phyloP scores from a whole-genome alignment of 2,888 invertebrate genomes.

The Mesodorylaimus sp. region DNA sequence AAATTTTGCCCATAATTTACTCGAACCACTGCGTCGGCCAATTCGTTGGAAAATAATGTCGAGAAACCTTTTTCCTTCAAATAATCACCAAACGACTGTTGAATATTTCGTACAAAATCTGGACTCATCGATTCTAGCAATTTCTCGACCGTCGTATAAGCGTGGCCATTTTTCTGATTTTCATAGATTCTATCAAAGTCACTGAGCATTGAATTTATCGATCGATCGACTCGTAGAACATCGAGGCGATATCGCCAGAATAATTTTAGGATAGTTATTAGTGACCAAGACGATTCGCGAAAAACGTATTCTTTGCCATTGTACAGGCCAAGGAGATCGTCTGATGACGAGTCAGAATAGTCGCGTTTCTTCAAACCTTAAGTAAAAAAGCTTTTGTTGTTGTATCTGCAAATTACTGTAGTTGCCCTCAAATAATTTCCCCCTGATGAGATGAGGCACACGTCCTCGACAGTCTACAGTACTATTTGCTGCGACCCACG shows the following conservation, averaged over 20 bases:
- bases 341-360: slow-evolving; percentile 3
- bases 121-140: slow-evolving; percentile 40
- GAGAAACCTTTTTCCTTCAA: slow-evolving; percentile 33
- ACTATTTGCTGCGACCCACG: too few species aligned
- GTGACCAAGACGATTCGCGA: slow-evolving; percentile 36
- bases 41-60: slow-evolving; percentile 39
- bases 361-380: slow-evolving; percentile 29
- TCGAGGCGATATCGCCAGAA: slow-evolving; percentile 43
- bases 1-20: slow-evolving; percentile 46
- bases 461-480: too few species aligned
- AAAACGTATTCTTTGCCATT: slow-evolving; percentile 41
- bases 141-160: slow-evolving; percentile 39
- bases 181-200: slow-evolving; percentile 41
- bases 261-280: slow-evolving; percentile 36
- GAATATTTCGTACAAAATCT: slow-evolving; percentile 35
- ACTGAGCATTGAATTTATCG: slow-evolving; percentile 31
- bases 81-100: slow-evolving; percentile 30
- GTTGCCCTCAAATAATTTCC: too few species aligned
- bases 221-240: slow-evolving; percentile 34
- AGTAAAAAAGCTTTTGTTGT: slow-evolving; percentile 9
- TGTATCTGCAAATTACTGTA: too few species aligned
- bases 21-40: slow-evolving; percentile 39
- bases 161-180: slow-evolving; percentile 37
- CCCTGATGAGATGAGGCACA: too few species aligned
- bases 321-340: slow-evolving; percentile 35